Conservation (phyloP, 2,113 vertebrate genomes). For the Oryzias celebensis region DNA sequence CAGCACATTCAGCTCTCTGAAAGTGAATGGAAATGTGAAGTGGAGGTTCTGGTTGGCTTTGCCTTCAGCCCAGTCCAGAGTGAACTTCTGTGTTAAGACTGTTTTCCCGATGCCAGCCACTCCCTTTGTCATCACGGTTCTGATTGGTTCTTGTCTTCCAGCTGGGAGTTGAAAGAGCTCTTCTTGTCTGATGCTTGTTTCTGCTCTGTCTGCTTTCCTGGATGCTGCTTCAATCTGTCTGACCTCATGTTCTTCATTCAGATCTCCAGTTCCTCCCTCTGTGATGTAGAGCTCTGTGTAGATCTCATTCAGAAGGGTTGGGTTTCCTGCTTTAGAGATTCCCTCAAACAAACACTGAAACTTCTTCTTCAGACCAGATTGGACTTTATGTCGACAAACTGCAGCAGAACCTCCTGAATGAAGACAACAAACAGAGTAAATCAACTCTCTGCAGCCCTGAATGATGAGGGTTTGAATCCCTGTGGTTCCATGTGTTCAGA, state of each 20-base stretch:
- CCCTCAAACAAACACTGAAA: constrained; percentile 9
- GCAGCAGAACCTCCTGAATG: not conserved
- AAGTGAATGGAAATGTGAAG: no score
- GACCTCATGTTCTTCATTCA: constrained; percentile 45
- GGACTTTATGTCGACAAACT: not conserved
- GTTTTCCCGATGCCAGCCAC: no score
- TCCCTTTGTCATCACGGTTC: no score
- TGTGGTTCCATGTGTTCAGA: no score
- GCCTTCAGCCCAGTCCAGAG: no score
- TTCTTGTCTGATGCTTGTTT: constrained; percentile 2
- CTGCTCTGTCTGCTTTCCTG: not conserved
- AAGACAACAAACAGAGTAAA: not conserved
- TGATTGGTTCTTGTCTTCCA: no score
- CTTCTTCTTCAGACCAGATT: not conserved
- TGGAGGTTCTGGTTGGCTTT: no score
- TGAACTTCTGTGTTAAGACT: no score
- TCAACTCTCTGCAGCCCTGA: no score
- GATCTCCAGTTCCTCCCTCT: constrained; percentile 27
- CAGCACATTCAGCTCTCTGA: no score
- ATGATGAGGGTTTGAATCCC: no score
- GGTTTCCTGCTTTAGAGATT: constrained; percentile 7
- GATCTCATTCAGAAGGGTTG: constrained; percentile 33
- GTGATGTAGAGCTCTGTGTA: constrained; percentile 59
- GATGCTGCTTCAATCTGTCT: constrained; percentile 41
- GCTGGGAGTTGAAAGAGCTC: not conserved